phyloP scores from a whole-genome alignment of 2,797 vertebrate genomes.

The Syngnathus acus region DNA sequence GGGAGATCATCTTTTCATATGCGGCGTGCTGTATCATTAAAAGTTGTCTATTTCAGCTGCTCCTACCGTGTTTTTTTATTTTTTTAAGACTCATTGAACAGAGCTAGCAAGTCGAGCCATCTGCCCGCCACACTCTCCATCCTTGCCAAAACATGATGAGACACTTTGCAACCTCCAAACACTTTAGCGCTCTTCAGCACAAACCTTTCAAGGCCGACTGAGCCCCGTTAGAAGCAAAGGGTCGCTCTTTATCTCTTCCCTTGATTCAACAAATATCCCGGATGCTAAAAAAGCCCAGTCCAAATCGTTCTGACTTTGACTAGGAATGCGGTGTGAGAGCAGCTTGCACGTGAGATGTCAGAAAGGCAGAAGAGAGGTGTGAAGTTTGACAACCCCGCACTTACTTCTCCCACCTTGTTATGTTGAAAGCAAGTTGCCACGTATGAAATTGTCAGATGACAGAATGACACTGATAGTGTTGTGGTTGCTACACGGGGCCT shows the following conservation, averaged over 20 bases:
- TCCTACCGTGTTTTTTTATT: constrained; percentile 14
- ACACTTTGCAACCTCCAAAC: constrained; percentile 40
- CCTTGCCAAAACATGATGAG: constrained; percentile 41
- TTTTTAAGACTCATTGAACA: constrained; percentile 35
- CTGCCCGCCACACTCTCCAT: constrained; percentile 18
- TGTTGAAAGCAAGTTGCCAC: not conserved
- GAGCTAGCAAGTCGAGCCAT: constrained; percentile 28
- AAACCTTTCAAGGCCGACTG: constrained; percentile 13
- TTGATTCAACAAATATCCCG: not conserved
- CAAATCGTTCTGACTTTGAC: not conserved
- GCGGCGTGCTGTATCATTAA: constrained; percentile 33
- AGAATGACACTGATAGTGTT: not conserved
- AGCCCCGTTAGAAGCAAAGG: constrained; percentile 1
- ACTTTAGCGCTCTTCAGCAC: constrained; percentile 32
- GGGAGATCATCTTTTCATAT: constrained; percentile 43
- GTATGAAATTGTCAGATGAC: not conserved
- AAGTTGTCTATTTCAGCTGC: constrained; percentile 42
- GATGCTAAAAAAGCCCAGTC: not conserved
- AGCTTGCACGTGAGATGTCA: not conserved
- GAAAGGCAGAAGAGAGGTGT: not conserved
- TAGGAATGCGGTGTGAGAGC: not conserved
- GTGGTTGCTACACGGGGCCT: not conserved
- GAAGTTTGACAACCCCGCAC: not conserved
- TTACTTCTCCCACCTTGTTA: not conserved
- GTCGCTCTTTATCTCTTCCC: not conserved